A percentile compares a stretch with the other conserved stretches of the same genome.
Conservation (phyloP, 2,797 vertebrate species). For the Epinephelus malabaricus region DNA sequence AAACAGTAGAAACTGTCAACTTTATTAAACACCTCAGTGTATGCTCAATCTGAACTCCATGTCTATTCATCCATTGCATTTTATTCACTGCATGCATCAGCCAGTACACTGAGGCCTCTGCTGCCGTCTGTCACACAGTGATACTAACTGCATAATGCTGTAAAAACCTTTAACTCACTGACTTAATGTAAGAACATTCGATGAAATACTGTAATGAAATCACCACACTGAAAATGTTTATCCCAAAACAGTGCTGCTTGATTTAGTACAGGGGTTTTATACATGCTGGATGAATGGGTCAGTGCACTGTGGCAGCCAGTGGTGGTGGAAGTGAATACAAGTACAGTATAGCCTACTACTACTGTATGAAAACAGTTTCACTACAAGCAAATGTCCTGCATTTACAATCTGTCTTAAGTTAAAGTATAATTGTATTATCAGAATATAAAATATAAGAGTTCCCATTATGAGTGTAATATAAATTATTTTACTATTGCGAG, state of each 20-base stretch:
- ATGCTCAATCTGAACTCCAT: slow-evolving; percentile 80
- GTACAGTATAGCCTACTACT: neutral
- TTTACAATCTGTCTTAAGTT: neutral
- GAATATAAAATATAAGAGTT: neutral
- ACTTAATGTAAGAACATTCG: neutral
- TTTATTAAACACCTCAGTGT: slow-evolving; percentile 90
- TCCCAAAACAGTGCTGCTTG: neutral
- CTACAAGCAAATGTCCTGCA: neutral
- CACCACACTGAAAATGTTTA: neutral
- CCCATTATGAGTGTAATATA: neutral
- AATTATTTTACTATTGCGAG: no score
- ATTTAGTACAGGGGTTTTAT: neutral
- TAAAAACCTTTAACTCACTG: neutral
- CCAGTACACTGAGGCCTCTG: neutral
- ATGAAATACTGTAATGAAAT: neutral
- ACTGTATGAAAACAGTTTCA: neutral
- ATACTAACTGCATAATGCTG: neutral
- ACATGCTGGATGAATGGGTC: neutral
- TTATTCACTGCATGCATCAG: slow-evolving; percentile 17
- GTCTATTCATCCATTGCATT: slow-evolving; percentile 75
- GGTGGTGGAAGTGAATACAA: neutral
- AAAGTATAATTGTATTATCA: neutral
- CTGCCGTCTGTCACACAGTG: neutral
- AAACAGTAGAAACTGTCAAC: slow-evolving; percentile 87
- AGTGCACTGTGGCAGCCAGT: neutral